These are phyloP conservation scores for Trichogramma pretiosum DNA, from an alignment of 1,140 invertebrate species.

Conservation along the genomic window DNA sequence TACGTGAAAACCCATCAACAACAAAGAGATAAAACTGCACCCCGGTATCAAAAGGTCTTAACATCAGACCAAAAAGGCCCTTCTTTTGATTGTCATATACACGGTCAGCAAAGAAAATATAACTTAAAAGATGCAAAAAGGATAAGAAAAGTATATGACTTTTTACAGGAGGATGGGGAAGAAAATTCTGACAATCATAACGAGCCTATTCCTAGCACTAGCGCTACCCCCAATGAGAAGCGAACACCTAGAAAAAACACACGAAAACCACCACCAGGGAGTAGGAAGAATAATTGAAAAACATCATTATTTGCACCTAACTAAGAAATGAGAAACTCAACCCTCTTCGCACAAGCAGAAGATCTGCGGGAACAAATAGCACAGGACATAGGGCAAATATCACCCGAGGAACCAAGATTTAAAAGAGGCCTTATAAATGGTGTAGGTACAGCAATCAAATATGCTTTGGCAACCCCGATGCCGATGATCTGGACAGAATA, in stretches of 20 bases:
- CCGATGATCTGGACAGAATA: neutral
- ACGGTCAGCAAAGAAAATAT: neutral
- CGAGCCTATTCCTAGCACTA: neutral
- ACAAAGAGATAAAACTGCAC: constrained; percentile 1
- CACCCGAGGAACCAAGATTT: neutral
- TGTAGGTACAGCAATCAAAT: neutral
- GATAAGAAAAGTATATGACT: neutral
- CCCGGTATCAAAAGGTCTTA: neutral
- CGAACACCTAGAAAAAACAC: neutral
- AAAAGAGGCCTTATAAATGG: neutral
- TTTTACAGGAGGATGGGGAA: neutral
- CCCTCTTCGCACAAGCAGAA: neutral
- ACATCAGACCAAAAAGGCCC: neutral
- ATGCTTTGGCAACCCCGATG: neutral
- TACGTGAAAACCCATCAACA: constrained; percentile 1
- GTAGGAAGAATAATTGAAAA: neutral
- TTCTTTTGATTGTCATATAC: neutral
- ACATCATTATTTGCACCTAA: neutral
- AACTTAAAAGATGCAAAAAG: neutral
- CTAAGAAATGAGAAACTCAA: neutral
- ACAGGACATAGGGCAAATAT: neutral
- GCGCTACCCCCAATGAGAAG: neutral
- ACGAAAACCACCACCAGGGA: neutral
- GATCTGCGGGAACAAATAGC: neutral
- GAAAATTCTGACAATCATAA: neutral